Evolutionary conservation across 2,797 vertebrate genomes (phyloP).

Genomic region (Heliangelus exortis): DNA sequence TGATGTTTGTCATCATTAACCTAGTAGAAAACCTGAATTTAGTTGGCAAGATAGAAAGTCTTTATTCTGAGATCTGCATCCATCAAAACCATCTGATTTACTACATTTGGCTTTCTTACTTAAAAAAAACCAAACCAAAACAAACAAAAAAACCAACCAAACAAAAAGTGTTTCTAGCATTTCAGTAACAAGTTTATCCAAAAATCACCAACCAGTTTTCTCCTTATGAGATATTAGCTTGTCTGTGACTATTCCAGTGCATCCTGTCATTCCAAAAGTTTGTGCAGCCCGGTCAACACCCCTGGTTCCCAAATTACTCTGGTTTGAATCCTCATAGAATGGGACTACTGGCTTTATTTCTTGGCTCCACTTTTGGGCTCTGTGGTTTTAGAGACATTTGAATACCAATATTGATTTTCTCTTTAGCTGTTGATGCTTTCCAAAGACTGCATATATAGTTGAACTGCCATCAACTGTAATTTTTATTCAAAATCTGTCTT

Average conservation of each 20-base stretch:
- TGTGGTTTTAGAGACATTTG: not conserved
- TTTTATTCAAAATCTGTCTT: constrained; percentile 40
- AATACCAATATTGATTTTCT: constrained; percentile 28
- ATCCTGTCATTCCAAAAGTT: not conserved
- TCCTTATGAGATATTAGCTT: not conserved
- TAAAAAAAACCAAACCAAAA: constrained; percentile 14
- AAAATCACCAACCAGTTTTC: not conserved
- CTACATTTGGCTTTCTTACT: not conserved
- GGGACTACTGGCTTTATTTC: constrained; percentile 4
- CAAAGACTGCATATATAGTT: not conserved
- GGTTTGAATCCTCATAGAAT: not conserved
- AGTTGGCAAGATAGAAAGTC: not conserved
- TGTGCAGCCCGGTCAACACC: not conserved
- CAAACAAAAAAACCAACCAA: not conserved
- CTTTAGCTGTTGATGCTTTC: not conserved
- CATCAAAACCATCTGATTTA: not conserved
- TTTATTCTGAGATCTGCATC: not conserved
- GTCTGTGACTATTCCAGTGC: not conserved
- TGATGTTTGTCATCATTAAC: not conserved
- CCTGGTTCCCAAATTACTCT: not conserved
- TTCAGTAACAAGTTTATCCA: constrained; percentile 1
- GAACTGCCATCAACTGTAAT: not conserved
- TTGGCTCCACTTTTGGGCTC: not conserved
- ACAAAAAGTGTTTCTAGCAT: not conserved
- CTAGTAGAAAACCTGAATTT: not conserved